phyloP scores from a whole-genome alignment of 2,113 vertebrate species.

The pig (Sus scrofa) region T2T-Sscrofa CM000820.6:96991501-96992000 shows the following conservation, averaged over 20 bases:
- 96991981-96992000: no score
- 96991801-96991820: background rate
- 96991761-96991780: background rate
- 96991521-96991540: conserved; percentile 40
- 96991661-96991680: background rate
- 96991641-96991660: background rate
- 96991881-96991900: background rate
- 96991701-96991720: background rate
- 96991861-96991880: background rate
- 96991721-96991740: background rate
- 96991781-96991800: background rate
- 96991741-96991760: background rate
- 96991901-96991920: background rate
- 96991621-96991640: background rate
- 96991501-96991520: background rate
- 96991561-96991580: conserved; percentile 3
- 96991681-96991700: background rate
- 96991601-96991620: background rate
- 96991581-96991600: conserved; percentile 11
- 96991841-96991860: background rate
- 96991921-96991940: background rate
- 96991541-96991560: conserved; percentile 1
- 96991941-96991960: background rate
- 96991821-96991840: background rate
- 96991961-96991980: no score